These are phyloP conservation scores for Cotesia vestalis DNA, from an alignment of 1,140 invertebrate species.

Conservation along the genomic window DNA sequence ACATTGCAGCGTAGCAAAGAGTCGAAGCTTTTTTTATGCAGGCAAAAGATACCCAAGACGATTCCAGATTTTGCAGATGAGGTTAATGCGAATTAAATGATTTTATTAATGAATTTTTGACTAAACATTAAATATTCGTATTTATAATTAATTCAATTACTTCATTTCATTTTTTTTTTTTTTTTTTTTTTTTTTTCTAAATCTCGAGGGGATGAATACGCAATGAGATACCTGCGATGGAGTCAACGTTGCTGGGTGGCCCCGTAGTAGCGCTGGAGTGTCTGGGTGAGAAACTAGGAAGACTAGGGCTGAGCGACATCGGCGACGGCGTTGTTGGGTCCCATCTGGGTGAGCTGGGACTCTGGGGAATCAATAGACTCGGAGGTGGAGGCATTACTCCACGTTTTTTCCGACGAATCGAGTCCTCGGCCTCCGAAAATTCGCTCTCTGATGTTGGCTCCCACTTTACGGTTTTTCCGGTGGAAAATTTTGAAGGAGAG, in stretches of 20 bases:
- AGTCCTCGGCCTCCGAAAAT: constrained; percentile 68
- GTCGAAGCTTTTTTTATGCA: constrained; percentile 16
- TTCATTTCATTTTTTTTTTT: not conserved
- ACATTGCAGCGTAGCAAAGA: constrained; percentile 15
- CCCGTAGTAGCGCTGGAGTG: constrained; percentile 57
- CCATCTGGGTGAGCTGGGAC: constrained; percentile 63
- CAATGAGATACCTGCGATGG: constrained; percentile 56
- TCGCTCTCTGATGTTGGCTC: constrained; percentile 73
- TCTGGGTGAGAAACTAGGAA: constrained; percentile 68
- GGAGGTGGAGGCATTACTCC: constrained; percentile 59
- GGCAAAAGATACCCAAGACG: constrained; percentile 2
- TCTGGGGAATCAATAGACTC: constrained; percentile 55
- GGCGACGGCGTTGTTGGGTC: constrained; percentile 70
- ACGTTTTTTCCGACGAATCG: constrained; percentile 57
- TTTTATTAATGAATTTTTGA: constrained; percentile 3
- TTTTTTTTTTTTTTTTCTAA: not conserved
- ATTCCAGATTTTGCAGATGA: constrained; percentile 22
- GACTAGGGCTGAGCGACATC: constrained; percentile 69
- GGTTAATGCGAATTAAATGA: constrained; percentile 14
- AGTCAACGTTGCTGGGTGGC: constrained; percentile 61
- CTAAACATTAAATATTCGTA: constrained; percentile 15
- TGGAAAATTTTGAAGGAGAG: constrained; percentile 56
- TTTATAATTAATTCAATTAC: not conserved
- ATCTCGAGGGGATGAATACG: constrained; percentile 22
- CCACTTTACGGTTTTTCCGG: constrained; percentile 69